Conservation (phyloP, 2,797 vertebrate genomes). For the Melanogrammus aeglefinus region DNA sequence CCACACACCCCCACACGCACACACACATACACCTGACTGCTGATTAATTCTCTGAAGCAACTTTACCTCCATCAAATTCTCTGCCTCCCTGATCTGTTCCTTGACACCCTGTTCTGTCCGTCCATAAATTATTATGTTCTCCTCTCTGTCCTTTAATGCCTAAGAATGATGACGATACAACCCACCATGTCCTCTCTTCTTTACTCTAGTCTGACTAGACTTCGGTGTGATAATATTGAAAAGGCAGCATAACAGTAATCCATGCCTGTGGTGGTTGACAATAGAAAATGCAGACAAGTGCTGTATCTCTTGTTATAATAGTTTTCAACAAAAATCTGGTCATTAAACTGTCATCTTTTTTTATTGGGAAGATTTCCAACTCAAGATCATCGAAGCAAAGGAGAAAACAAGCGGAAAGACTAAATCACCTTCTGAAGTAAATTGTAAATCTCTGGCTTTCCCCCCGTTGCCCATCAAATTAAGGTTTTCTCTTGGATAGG, state of each 20-base stretch:
- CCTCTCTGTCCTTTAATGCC: background rate
- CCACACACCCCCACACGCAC: slow-evolving; percentile 1
- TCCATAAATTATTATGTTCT: slow-evolving; percentile 11
- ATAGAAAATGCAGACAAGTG: background rate
- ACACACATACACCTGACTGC: slow-evolving; percentile 20
- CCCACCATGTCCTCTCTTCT: background rate
- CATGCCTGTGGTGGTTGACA: background rate
- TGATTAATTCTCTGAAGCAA: slow-evolving; percentile 31
- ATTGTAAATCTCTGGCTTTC: background rate
- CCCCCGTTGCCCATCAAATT: background rate
- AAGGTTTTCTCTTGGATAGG: background rate
- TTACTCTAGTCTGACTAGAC: background rate
- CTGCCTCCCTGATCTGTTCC: background rate
- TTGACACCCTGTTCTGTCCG: background rate
- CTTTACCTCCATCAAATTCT: background rate
- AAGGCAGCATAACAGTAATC: background rate
- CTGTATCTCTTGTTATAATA: background rate
- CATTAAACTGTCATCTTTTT: background rate
- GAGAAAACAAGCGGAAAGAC: background rate
- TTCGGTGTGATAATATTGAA: background rate
- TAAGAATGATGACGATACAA: background rate
- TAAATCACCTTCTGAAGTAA: background rate
- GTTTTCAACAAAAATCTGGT: background rate
- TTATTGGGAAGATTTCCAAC: background rate
- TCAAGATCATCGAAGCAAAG: background rate